Percentiles rank a stretch among this genome's conserved stretches.
Evolutionary conservation across 2,888 invertebrate genomes (phyloP).

Genomic region (Agriotes lineatus): DNA sequence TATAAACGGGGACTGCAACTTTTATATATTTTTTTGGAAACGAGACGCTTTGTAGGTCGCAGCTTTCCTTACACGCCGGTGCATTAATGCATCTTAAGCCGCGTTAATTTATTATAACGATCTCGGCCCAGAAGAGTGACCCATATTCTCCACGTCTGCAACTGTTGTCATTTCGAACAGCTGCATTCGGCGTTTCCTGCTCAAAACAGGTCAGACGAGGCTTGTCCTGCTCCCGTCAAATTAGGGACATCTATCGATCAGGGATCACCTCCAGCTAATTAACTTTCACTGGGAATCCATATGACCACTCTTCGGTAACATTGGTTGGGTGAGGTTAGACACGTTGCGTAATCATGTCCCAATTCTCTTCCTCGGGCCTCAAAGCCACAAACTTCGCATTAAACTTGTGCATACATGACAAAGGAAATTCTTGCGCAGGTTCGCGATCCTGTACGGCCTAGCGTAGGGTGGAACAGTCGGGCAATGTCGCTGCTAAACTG

Average conservation of each 20-base stretch:
- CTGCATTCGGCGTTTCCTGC: neutral
- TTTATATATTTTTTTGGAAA: no score
- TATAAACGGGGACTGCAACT: no score
- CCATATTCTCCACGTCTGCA: neutral
- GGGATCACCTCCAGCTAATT: neutral
- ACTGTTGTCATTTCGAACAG: neutral
- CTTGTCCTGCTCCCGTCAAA: no score
- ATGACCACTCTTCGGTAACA: neutral
- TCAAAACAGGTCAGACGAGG: no score
- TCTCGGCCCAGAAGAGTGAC: constrained; percentile 6
- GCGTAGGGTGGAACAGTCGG: constrained; percentile 11
- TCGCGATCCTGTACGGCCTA: neutral
- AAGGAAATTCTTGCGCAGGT: constrained; percentile 23
- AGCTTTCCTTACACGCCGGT: neutral
- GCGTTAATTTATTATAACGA: constrained; percentile 7
- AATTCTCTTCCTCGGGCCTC: no score
- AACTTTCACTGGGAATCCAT: neutral
- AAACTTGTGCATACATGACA: constrained; percentile 1
- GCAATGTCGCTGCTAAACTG: no score
- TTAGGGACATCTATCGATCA: neutral
- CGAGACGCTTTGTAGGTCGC: no score
- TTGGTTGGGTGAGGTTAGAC: no score
- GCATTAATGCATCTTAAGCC: constrained; percentile 1
- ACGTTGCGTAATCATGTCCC: no score
- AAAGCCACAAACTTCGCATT: neutral